These are phyloP conservation scores for Sphinx pinastri DNA, from an alignment of 2,888 invertebrate species.

Conservation along the genomic window DNA sequence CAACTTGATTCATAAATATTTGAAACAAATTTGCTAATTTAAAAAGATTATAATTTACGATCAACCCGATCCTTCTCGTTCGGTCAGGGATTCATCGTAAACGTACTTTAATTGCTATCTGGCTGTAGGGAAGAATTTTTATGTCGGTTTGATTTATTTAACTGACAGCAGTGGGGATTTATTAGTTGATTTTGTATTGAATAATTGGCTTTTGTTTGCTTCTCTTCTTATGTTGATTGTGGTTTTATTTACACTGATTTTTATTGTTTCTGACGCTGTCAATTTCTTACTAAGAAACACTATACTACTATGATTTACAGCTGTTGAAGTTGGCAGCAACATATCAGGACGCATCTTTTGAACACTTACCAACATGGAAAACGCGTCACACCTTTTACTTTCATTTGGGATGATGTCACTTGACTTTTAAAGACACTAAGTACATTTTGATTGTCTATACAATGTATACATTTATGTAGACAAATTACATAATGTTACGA, in stretches of 20 bases:
- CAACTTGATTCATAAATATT: neutral
- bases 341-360: too few relatives aligned
- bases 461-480: neutral
- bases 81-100: constrained; percentile 19
- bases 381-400: neutral
- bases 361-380: neutral
- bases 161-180: constrained; percentile 14
- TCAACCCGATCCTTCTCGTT: neutral
- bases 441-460: constrained; percentile 4
- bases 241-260: too few relatives aligned
- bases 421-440: constrained; percentile 13
- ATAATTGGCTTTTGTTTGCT: constrained; percentile 3
- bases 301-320: too few relatives aligned
- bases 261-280: too few relatives aligned
- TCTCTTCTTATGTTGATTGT: too few relatives aligned
- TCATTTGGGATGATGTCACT: neutral
- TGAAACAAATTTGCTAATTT: neutral
- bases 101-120: constrained; percentile 26
- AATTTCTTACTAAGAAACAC: too few relatives aligned
- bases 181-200: constrained; percentile 7
- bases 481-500: constrained; percentile 10
- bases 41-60: neutral
- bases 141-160: constrained; percentile 24
- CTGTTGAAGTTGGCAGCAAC: too few relatives aligned
- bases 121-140: constrained; percentile 21